Evolutionary conservation across 2,113 vertebrate species (phyloP), one percentile per base, ranked within the genome.

Genomic region (Scomber colias): DNA sequence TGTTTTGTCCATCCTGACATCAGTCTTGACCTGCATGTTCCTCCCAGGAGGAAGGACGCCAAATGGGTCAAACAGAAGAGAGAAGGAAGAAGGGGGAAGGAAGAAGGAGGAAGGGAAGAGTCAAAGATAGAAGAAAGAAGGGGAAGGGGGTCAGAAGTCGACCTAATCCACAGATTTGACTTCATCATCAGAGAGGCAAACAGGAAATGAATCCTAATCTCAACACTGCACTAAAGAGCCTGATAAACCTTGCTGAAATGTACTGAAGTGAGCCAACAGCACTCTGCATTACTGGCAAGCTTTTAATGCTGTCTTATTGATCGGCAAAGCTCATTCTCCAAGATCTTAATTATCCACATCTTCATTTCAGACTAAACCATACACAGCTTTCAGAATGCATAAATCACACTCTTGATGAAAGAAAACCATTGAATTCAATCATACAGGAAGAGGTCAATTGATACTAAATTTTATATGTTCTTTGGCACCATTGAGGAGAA

Each of bases 81-180:
- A 30, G 27, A 51, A 5, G n/a, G 50, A 53, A 35, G 75, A 19
- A 0, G 57, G 69, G 71, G 72, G 54, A 21, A 56, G 30, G 77
- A n/a, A 35, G 75, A 19, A 0, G 57, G 69, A 74, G 72, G 54
- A 21, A 56, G 30, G 77, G 24, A 62, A 13, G 50, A 70, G 59
- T 46, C 46, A 3, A 51, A 21, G 46, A 67, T 12, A 10, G 68
- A 77, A 24, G 77, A 71, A 78, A 49, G 63, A 35, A 35, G 24
- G 57, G 30, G 75, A 84, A 71, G 59, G 70, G 84, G 83, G 80
- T 83, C 75, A 83, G 54, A 65, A 46, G 30, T 27, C 0, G 40
- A 53, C 68, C 78, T 88, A 90, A 92, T 91, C 90, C 85, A 63
- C 71, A 84, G 82, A 92, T 88, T 83, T 81, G 60, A 80, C 77